These are phyloP conservation scores for Gavia stellata DNA, from an alignment of 2,113 vertebrate species.

Conservation along the genomic window DNA sequence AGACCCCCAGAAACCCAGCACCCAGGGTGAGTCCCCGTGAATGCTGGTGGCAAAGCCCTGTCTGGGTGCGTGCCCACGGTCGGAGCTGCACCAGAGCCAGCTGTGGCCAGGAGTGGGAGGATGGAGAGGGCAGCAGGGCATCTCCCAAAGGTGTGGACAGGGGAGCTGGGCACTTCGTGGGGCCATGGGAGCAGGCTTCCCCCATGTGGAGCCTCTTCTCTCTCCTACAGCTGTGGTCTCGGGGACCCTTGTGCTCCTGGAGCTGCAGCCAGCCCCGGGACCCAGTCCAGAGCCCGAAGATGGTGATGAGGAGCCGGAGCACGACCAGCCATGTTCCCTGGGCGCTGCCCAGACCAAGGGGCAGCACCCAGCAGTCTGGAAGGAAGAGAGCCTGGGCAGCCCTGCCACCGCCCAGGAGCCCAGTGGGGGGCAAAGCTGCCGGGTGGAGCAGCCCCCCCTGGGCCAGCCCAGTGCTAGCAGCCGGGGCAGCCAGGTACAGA, in stretches of 20 bases:
- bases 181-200: background rate
- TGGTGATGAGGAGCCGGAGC: background rate
- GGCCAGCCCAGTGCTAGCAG: background rate
- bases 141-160: background rate
- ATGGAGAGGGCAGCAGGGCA: background rate
- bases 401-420: background rate
- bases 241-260: constrained; percentile 73
- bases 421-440: rapidly evolving
- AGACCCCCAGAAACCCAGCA: background rate
- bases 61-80: rapidly evolving
- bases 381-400: background rate
- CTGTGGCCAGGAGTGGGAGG: background rate
- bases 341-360: background rate
- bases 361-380: background rate
- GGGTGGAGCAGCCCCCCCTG: rapidly evolving
- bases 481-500: background rate
- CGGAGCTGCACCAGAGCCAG: background rate
- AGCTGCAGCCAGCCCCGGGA: constrained; percentile 41
- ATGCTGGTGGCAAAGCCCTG: background rate
- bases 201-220: background rate
- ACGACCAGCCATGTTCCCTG: background rate
- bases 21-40: background rate
- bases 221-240: constrained; percentile 57
- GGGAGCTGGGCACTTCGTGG: rapidly evolving
- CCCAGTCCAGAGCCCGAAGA: background rate